Percentiles rank a stretch among this genome's conserved stretches.
phyloP scores from a whole-genome alignment of 1,140 invertebrate genomes.

The Elymnias hypermnestra region DNA sequence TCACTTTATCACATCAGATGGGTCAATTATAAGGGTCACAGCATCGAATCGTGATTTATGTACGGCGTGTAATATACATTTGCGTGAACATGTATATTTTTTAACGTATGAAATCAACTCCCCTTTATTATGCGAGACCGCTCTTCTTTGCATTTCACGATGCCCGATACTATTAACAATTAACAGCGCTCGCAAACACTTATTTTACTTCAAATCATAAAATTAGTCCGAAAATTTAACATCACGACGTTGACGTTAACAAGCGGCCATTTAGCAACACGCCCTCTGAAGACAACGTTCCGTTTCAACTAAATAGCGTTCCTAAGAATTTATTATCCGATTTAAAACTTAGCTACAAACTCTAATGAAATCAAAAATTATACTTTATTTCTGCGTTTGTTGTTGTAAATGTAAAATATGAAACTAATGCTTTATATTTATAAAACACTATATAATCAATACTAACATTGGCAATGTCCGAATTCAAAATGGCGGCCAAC shows the following conservation, averaged over 20 bases:
- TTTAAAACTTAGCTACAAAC: too few relatives aligned
- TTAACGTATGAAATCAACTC: conserved; percentile 49
- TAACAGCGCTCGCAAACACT: conserved; percentile 35
- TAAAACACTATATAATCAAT: too few relatives aligned
- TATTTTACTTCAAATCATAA: conserved; percentile 43
- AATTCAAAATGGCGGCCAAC: too few relatives aligned
- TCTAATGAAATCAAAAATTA: too few relatives aligned
- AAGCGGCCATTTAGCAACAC: conserved; percentile 62
- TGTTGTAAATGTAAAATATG: too few relatives aligned
- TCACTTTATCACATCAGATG: conserved; percentile 38
- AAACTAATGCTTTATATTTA: too few relatives aligned
- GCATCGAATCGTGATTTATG: conserved; percentile 31
- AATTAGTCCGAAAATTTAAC: conserved; percentile 46
- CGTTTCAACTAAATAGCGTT: too few relatives aligned
- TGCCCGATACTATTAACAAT: conserved; percentile 39
- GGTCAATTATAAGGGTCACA: conserved; percentile 39
- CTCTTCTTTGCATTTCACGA: conserved; percentile 72
- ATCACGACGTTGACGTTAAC: conserved; percentile 56
- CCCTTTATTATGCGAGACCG: conserved; percentile 64
- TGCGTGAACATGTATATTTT: conserved; percentile 33
- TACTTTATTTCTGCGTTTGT: too few relatives aligned
- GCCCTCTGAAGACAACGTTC: conserved; percentile 53
- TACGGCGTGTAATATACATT: conserved; percentile 43
- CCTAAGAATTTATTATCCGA: too few relatives aligned
- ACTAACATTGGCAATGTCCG: too few relatives aligned